Evolutionary conservation across 2,888 invertebrate species (phyloP).

Genomic region (Hirudinaria manillensis): DNA sequence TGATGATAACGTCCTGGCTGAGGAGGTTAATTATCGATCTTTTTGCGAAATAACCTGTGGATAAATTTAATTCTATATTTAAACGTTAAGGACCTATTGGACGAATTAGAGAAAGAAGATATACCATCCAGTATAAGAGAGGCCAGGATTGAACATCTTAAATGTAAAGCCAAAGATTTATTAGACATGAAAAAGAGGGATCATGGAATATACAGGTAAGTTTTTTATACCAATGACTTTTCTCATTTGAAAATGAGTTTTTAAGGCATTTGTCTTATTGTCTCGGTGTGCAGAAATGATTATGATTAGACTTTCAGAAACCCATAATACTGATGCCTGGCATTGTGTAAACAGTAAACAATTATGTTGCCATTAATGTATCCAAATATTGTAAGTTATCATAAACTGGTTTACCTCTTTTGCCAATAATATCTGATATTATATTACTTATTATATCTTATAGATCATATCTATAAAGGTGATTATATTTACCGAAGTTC

Average conservation of each 20-base stretch:
- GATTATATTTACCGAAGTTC: no score
- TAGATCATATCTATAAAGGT: no score
- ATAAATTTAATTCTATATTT: not conserved
- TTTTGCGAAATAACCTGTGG: not conserved
- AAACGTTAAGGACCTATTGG: conserved; percentile 44
- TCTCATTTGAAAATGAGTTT: conserved; percentile 22
- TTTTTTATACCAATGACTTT: not conserved
- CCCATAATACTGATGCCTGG: no score
- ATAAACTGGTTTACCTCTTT: no score
- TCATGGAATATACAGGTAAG: conserved; percentile 48
- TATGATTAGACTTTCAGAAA: no score
- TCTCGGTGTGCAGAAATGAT: no score
- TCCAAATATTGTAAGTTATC: no score
- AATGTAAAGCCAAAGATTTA: conserved; percentile 45
- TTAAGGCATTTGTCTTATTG: no score
- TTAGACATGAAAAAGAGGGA: conserved; percentile 44
- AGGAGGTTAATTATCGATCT: conserved; percentile 44
- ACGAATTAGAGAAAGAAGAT: conserved; percentile 47
- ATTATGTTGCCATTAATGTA: no score
- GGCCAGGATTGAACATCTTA: conserved; percentile 46
- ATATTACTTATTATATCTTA: no score
- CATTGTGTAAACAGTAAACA: not conserved
- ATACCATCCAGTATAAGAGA: conserved; percentile 50
- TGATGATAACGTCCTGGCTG: conserved; percentile 46
- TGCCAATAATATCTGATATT: no score